A percentile compares a stretch with the other conserved stretches of the same genome.
phyloP scores from a whole-genome alignment of 2,113 vertebrate genomes.

The Charadrius vociferus region DNA sequence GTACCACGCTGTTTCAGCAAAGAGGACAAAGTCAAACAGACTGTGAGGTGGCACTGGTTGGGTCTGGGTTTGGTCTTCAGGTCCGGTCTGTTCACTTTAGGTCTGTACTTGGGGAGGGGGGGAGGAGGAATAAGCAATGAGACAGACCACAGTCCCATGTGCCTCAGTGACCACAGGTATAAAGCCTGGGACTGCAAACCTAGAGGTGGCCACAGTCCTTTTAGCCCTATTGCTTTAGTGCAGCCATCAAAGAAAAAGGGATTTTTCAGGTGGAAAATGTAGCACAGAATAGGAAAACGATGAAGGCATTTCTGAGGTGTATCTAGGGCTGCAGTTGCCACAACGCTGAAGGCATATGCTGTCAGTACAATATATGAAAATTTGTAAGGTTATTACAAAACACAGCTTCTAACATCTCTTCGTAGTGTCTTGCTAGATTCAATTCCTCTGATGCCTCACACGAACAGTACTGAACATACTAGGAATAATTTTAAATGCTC shows the following conservation, averaged over 20 bases:
- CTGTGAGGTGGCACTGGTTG: not conserved
- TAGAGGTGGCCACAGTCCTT: not conserved
- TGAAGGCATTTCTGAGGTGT: not conserved
- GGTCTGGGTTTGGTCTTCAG: not conserved
- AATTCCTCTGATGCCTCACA: not conserved
- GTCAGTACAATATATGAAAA: not conserved
- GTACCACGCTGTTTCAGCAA: fast-evolving
- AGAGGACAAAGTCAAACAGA: not conserved
- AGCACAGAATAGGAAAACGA: not conserved
- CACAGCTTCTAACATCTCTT: not conserved
- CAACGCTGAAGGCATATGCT: not conserved
- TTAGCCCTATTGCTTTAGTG: not conserved
- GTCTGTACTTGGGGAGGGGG: no score
- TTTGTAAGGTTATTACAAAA: not conserved
- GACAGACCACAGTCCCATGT: not conserved
- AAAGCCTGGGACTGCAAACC: not conserved
- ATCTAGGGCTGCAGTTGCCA: not conserved
- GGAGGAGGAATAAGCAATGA: not conserved
- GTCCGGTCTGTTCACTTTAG: not conserved
- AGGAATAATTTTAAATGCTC: not conserved
- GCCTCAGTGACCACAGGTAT: fast-evolving
- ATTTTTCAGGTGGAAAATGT: not conserved
- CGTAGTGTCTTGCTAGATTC: not conserved
- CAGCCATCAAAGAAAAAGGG: not conserved
- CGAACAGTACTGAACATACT: not conserved